Base-by-base conservation (phyloP, 2,888 invertebrate species). In the Allygus modestus region DNA sequence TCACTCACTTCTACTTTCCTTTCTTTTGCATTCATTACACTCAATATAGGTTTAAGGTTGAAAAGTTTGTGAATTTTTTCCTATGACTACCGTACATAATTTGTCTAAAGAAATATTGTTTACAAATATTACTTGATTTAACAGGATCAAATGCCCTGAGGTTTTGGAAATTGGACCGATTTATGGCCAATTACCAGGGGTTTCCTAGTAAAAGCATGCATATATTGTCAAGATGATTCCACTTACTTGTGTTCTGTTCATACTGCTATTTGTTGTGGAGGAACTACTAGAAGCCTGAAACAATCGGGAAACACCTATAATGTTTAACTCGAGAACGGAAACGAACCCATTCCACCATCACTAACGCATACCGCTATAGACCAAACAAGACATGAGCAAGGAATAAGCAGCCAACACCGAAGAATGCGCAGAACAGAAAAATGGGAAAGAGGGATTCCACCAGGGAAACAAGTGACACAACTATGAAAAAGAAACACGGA, bases 181-280 rank as follows among this genome's bases (percentile, higher is more conserved):
- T 37, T 4, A 37, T 7, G 37, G 9, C 37, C 4, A 37, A 7
- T 9, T 9, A 37, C 37, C 37, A 37, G 54, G 20, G 11, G 23
- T 7, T 54, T 23, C 54, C 54, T 23, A 4, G 23, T 15, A 23
- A 65, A 28, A 17, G 65, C 65, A 65, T 65, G 65, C 65, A 65
- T 15, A 28, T 15, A 28, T 2, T 15, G 28, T 65, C 28, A 17
- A 15, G 31, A 17, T 12, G 31, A 65, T 26, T 31, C 5, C 26
- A 87, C 86, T 87, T 87, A 89, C 89, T 87, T 88, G 89, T 82
- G 88, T 86, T 87, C 89, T 88, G 84, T 85, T 89, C 83, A 88
- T 85, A 85, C 87, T 88, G 87, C 87, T 88, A 84, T 87, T 88
- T 86, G 88, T 65, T 65, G 65, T 65, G 61, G 81, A 77, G 43